A percentile compares a stretch with the other conserved stretches of the same genome.
These are phyloP conservation scores for Polydrusus pterygomalis DNA, from an alignment of 2,888 invertebrate genomes.

Conservation along the genomic window DNA sequence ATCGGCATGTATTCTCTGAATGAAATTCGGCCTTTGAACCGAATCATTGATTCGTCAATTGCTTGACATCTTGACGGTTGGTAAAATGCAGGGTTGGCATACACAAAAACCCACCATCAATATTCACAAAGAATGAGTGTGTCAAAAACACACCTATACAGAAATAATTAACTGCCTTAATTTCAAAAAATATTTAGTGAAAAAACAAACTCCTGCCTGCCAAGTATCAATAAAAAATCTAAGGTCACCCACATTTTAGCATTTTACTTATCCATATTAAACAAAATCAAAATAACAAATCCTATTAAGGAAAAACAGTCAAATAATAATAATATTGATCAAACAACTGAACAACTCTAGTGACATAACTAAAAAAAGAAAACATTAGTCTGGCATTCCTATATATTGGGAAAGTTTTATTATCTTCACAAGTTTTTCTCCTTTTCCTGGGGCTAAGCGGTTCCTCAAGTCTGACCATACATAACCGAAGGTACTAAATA, in stretches of 20 bases:
- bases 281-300: conserved; percentile 14
- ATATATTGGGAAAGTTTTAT: conserved; percentile 1
- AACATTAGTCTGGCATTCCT: background rate
- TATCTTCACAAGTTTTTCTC: conserved; percentile 5
- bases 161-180: conserved; percentile 2
- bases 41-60: too few relatives aligned
- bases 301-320: conserved; percentile 5
- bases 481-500: background rate
- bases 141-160: conserved; percentile 1
- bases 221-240: background rate
- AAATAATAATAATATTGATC: too few relatives aligned
- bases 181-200: background rate
- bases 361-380: conserved; percentile 12
- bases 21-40: too few relatives aligned
- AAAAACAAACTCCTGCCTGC: background rate
- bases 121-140: too few relatives aligned
- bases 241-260: background rate
- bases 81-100: too few relatives aligned
- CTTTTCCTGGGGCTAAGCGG: conserved; percentile 20
- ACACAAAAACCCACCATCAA: too few relatives aligned
- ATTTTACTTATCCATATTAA: conserved; percentile 6
- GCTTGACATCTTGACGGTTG: too few relatives aligned
- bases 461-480: conserved; percentile 19
- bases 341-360: too few relatives aligned
- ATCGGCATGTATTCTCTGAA: too few relatives aligned